Conservation (phyloP, 2,888 invertebrate genomes). For the Balanococcus diminutus region DNA sequence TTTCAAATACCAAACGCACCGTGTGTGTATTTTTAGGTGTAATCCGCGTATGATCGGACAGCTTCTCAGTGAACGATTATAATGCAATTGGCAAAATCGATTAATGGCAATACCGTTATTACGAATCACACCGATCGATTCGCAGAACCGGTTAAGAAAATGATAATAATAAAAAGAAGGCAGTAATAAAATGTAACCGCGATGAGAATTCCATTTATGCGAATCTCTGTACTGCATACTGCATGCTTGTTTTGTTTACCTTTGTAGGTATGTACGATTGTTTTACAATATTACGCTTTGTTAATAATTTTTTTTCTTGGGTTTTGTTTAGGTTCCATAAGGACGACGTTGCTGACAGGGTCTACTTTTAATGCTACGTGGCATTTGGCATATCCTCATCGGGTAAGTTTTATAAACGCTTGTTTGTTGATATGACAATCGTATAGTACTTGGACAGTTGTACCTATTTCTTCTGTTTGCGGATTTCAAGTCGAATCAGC, state of each 20-base stretch:
- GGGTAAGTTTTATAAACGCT: conserved; percentile 67
- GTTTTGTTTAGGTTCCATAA: conserved; percentile 74
- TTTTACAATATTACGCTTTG: not conserved
- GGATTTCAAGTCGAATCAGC: not conserved
- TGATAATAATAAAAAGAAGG: not conserved
- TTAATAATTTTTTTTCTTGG: not conserved
- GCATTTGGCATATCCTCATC: conserved; percentile 92
- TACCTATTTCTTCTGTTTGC: not conserved
- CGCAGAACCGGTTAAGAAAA: not conserved
- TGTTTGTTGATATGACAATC: not conserved
- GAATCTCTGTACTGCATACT: not conserved
- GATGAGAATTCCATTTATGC: not conserved
- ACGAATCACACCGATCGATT: not conserved
- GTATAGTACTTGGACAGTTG: not conserved
- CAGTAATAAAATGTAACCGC: not conserved
- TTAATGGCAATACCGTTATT: not conserved
- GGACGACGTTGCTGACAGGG: conserved; percentile 80
- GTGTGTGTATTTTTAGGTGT: not conserved
- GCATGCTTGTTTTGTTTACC: not conserved
- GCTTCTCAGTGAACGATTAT: not conserved
- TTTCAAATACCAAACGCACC: not conserved
- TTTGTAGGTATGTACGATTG: not conserved
- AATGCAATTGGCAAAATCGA: not conserved
- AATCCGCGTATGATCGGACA: not conserved
- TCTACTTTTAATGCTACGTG: conserved; percentile 87